phyloP scores from a whole-genome alignment of 2,797 vertebrate genomes.

The Hypotaenidia okinawae region DNA sequence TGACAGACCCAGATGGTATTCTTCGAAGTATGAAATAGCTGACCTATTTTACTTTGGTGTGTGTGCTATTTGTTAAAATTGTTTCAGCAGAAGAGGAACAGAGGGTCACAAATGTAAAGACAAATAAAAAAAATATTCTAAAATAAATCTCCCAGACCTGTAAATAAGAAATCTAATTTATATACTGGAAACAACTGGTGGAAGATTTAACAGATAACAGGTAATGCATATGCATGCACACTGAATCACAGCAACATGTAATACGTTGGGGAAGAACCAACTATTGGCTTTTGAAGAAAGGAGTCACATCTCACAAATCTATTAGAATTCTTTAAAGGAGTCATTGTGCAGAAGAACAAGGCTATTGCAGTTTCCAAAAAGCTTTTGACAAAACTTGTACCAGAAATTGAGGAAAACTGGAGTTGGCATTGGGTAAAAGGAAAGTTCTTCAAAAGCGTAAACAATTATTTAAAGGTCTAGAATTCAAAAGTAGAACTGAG shows the following conservation, averaged over 20 bases:
- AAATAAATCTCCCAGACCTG: background rate
- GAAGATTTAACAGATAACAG: background rate
- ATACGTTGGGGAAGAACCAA: background rate
- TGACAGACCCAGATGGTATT: background rate
- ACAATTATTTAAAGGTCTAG: background rate
- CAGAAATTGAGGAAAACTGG: background rate
- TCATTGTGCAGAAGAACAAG: background rate
- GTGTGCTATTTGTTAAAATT: background rate
- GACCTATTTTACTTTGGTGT: background rate
- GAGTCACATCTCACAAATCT: background rate
- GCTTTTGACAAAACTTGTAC: background rate
- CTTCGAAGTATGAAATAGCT: background rate
- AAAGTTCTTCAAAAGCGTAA: background rate
- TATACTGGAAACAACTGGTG: background rate
- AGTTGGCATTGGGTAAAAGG: background rate
- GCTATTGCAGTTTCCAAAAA: background rate
- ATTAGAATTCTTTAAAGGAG: background rate
- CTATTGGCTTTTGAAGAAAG: background rate
- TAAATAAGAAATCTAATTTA: background rate
- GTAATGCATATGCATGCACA: accelerated
- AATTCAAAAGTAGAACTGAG: background rate
- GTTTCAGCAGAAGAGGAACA: background rate
- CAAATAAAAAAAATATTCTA: background rate
- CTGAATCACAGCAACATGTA: background rate
- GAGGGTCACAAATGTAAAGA: background rate